Percentiles rank a stretch among this genome's conserved stretches.
Evolutionary conservation across 2,888 invertebrate species (phyloP).

Genomic region (Hirudinaria manillensis): DNA sequence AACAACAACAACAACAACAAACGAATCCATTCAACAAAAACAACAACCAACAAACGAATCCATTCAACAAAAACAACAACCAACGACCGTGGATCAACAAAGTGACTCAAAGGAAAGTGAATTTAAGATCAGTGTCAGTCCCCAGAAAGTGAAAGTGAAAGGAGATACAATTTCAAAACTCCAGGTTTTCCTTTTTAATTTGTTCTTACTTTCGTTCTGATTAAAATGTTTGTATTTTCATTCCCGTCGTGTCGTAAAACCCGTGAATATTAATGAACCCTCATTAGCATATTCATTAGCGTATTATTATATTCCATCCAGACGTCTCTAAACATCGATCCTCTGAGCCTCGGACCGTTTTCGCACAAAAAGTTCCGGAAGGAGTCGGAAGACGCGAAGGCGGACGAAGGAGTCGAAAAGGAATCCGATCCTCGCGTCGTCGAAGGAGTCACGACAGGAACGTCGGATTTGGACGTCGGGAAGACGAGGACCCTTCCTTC

Average conservation of each 20-base stretch:
- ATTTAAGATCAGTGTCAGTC: neutral
- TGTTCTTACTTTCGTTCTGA: no score
- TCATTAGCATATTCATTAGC: neutral
- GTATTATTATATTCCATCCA: neutral
- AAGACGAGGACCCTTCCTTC: neutral
- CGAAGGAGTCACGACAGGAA: neutral
- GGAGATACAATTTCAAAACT: neutral
- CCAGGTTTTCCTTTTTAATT: neutral
- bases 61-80: no score
- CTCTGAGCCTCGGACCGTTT: neutral
- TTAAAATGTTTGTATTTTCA: no score
- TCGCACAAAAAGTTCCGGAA: neutral
- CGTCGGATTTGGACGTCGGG: neutral
- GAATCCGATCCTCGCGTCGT: neutral
- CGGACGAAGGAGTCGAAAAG: neutral
- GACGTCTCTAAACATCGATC: neutral
- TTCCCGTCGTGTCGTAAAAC: no score
- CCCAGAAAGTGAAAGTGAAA: constrained; percentile 1
- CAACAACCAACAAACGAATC: no score
- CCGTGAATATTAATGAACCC: neutral
- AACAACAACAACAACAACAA: no score
- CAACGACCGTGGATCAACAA: no score
- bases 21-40: no score
- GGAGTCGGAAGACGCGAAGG: neutral
- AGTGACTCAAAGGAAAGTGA: neutral